phyloP scores from a whole-genome alignment of 1,140 invertebrate species.

The Nylanderia fulva region DNA sequence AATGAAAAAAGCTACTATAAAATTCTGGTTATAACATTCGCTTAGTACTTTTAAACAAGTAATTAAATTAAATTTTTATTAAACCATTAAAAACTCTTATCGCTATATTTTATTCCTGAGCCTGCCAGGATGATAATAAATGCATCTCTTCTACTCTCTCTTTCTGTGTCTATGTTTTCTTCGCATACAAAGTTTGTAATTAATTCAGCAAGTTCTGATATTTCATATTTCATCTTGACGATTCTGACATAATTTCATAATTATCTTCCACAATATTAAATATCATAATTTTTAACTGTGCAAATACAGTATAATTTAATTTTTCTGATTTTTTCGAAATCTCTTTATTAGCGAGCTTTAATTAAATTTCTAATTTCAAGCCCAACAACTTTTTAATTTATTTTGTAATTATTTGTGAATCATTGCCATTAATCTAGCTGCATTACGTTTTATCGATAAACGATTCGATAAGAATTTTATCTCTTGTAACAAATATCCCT shows the following conservation, averaged over 20 bases:
- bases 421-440: neutral
- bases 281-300: neutral
- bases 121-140: slow-evolving; percentile 22
- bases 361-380: slow-evolving; percentile 4
- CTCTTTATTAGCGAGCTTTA: neutral
- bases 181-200: slow-evolving; percentile 41
- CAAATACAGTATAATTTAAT: neutral
- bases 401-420: neutral
- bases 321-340: neutral
- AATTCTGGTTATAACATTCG: neutral
- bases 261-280: slow-evolving; percentile 3
- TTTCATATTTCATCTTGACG: slow-evolving; percentile 43
- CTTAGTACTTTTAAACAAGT: neutral
- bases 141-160: slow-evolving; percentile 28
- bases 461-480: neutral
- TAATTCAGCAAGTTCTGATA: slow-evolving; percentile 40
- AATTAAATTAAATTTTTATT: neutral
- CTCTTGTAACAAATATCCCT: slow-evolving; percentile 4
- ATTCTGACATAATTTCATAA: neutral
- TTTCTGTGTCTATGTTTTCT: slow-evolving; percentile 27
- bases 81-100: slow-evolving; percentile 4
- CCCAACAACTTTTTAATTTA: neutral
- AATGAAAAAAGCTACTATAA: neutral
- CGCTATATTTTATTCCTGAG: neutral
- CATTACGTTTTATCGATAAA: neutral